Evolutionary conservation across 2,888 invertebrate genomes (phyloP).

Genomic region (Volucella inflata): DNA sequence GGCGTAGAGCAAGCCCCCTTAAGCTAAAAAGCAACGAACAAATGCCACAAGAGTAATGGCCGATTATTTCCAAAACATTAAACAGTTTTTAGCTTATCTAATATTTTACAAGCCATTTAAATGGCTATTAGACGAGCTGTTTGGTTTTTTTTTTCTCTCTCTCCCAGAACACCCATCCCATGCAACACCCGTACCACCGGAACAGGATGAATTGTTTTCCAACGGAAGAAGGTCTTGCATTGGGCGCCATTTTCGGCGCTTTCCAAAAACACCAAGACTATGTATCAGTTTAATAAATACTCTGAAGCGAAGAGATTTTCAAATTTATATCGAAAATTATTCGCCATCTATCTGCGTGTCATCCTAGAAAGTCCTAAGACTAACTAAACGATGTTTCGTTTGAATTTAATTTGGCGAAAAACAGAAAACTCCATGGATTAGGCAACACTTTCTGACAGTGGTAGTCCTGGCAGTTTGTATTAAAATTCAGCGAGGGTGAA

Average conservation of each 20-base stretch:
- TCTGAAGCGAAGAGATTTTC: conserved; percentile 61
- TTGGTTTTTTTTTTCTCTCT: conserved; percentile 32
- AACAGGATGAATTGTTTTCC: background rate
- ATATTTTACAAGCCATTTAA: conserved; percentile 79
- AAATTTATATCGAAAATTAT: conserved; percentile 72
- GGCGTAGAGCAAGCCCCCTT: background rate
- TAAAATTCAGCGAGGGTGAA: background rate
- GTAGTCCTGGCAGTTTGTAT: background rate
- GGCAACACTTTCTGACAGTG: conserved; percentile 27
- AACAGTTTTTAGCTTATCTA: conserved; percentile 80
- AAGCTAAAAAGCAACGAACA: conserved; percentile 38
- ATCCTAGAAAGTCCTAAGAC: background rate
- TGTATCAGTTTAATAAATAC: conserved; percentile 67
- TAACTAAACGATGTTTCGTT: conserved; percentile 62
- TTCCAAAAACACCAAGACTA: conserved; percentile 23
- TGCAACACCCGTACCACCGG: background rate
- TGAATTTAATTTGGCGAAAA: conserved; percentile 70
- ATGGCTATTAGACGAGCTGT: conserved; percentile 80
- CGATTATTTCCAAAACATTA: conserved; percentile 83
- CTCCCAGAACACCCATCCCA: background rate
- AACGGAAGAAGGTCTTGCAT: background rate
- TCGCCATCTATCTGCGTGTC: conserved; percentile 65
- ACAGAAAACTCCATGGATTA: conserved; percentile 62
- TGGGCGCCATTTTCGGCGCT: conserved; percentile 24
- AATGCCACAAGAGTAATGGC: conserved; percentile 73